A percentile compares a stretch with the other conserved stretches of the same genome.
Evolutionary conservation across 2,113 vertebrate genomes (phyloP).

Genomic region (Uropsilus gracilis): DNA sequence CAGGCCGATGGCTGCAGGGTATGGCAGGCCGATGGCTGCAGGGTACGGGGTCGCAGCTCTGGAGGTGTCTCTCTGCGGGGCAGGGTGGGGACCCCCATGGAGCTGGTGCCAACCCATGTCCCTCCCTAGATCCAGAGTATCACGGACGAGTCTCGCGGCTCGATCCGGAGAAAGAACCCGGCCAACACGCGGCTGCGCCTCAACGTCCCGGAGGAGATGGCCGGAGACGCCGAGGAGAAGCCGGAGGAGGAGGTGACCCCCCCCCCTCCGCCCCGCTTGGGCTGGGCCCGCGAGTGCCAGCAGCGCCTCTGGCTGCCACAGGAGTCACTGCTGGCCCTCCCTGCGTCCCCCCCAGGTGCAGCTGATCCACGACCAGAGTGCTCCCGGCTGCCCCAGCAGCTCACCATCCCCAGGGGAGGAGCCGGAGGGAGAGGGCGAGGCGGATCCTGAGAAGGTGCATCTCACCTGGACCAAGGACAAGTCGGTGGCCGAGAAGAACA

Average conservation of each 20-base stretch:
- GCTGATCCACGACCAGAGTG: slow-evolving; percentile 96
- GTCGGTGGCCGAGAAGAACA: slow-evolving; percentile 92
- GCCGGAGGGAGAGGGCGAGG: slow-evolving; percentile 84
- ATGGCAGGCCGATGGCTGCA: neutral
- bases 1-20: neutral
- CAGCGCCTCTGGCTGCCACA: neutral
- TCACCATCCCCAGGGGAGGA: slow-evolving; percentile 91
- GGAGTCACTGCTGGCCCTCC: neutral
- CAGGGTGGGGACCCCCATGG: neutral
- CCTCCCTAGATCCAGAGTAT: slow-evolving; percentile 95
- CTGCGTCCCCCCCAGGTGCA: slow-evolving; percentile 90
- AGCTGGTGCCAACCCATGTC: slow-evolving; percentile 14
- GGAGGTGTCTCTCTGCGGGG: neutral
- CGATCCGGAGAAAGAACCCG: slow-evolving; percentile 96
- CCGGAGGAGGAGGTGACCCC: slow-evolving; percentile 98
- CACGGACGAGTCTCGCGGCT: slow-evolving; percentile 96
- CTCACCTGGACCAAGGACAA: slow-evolving; percentile 99
- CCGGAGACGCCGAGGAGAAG: slow-evolving; percentile 92
- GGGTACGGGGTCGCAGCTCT: neutral
- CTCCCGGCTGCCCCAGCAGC: slow-evolving; percentile 92
- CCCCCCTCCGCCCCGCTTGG: too few relatives aligned
- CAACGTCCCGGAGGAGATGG: slow-evolving; percentile 92
- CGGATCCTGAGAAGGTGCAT: slow-evolving; percentile 94
- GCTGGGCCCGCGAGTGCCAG: neutral
- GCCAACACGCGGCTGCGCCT: slow-evolving; percentile 92